phyloP scores from a whole-genome alignment of 2,888 invertebrate species.

The Acrobasis repandana region DNA sequence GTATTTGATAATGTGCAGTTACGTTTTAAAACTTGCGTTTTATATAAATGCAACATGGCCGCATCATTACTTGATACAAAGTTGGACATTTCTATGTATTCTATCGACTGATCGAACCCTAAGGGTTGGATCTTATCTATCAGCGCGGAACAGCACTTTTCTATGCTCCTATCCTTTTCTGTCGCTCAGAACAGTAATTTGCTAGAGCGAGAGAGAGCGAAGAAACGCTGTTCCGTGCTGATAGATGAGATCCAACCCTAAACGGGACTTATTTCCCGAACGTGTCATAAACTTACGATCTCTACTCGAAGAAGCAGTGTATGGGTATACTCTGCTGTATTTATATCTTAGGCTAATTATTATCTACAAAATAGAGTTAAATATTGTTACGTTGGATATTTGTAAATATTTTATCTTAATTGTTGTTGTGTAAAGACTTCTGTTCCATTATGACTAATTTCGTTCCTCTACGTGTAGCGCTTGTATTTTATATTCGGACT shows the following conservation, averaged over 20 bases:
- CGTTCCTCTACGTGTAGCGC: constrained; percentile 30
- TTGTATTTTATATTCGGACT: constrained; percentile 27
- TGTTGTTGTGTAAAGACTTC: constrained; percentile 74
- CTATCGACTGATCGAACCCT: neutral
- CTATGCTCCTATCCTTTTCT: too few species aligned
- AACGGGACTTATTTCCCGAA: constrained; percentile 14
- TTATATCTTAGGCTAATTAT: constrained; percentile 36
- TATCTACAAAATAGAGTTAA: constrained; percentile 33
- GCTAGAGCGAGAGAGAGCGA: too few species aligned
- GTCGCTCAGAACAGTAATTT: too few species aligned
- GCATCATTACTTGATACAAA: neutral
- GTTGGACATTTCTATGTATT: neutral
- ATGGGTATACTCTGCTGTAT: constrained; percentile 23
- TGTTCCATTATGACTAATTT: constrained; percentile 55
- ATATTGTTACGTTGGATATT: constrained; percentile 64
- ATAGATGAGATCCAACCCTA: neutral
- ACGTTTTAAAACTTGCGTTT: too few species aligned
- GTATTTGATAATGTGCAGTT: too few species aligned
- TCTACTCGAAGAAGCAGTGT: constrained; percentile 28
- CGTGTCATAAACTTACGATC: constrained; percentile 32
- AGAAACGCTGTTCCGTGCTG: too few species aligned
- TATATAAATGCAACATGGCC: too few species aligned
- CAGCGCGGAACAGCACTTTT: too few species aligned
- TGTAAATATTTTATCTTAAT: constrained; percentile 66
- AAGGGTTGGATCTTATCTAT: too few species aligned